Conservation (phyloP, 2,888 invertebrate genomes). For the Gisinianus flammeolus region DNA sequence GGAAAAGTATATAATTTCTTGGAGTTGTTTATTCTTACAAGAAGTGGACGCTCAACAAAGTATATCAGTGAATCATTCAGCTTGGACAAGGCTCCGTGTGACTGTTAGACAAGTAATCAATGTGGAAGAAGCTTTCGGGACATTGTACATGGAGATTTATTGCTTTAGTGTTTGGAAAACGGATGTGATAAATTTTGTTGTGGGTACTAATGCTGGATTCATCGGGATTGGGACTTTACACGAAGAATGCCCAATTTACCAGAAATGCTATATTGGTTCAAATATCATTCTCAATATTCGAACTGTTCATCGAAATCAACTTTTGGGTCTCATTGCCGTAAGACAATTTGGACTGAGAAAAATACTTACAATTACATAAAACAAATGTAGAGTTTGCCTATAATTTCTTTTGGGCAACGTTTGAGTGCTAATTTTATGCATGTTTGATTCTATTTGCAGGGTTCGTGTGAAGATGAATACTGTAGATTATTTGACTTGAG, state of each 20-base stretch:
- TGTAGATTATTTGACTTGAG: constrained; percentile 51
- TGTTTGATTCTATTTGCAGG: constrained; percentile 25
- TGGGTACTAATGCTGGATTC: constrained; percentile 40
- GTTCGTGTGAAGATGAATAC: constrained; percentile 49
- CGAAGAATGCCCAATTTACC: constrained; percentile 26
- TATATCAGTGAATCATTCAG: constrained; percentile 42
- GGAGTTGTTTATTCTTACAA: constrained; percentile 47
- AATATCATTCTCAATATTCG: constrained; percentile 31
- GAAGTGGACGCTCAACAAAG: constrained; percentile 23
- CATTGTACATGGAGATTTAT: constrained; percentile 17
- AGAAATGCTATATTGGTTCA: constrained; percentile 34
- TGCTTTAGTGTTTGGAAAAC: constrained; percentile 36
- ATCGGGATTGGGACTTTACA: constrained; percentile 38
- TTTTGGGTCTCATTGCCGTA: constrained; percentile 36
- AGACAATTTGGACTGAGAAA: not conserved
- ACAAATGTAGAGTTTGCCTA: not conserved
- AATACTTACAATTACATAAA: not conserved
- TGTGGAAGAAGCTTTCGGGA: constrained; percentile 27
- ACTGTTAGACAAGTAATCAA: constrained; percentile 38
- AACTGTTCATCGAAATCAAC: constrained; percentile 32
- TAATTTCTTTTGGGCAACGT: not conserved
- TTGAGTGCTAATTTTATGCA: not conserved
- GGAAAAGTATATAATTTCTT: constrained; percentile 47
- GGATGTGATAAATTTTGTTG: constrained; percentile 28
- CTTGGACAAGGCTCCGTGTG: constrained; percentile 50